Evolutionary conservation across 2,797 vertebrate genomes (phyloP).

Genomic region (Gephyroberyx darwinii): DNA sequence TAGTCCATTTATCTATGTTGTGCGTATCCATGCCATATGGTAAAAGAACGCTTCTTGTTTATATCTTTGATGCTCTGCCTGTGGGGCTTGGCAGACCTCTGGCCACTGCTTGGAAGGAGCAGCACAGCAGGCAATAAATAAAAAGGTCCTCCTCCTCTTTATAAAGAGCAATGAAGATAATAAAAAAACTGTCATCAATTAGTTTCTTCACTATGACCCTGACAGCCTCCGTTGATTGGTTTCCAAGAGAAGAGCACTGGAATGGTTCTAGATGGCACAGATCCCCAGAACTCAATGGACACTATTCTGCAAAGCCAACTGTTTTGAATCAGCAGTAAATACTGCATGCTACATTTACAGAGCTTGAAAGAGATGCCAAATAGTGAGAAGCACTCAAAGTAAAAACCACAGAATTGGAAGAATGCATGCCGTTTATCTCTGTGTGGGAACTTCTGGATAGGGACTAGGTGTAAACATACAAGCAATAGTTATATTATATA

Average conservation of each 20-base stretch:
- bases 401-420: conserved; percentile 28
- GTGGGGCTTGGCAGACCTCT: conserved; percentile 48
- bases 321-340: conserved; percentile 56
- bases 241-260: conserved; percentile 67
- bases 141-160: conserved; percentile 30
- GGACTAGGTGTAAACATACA: background rate
- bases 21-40: background rate
- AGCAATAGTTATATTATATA: background rate
- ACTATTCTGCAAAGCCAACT: conserved; percentile 44
- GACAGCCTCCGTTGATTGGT: conserved; percentile 65
- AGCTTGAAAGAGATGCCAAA: conserved; percentile 44
- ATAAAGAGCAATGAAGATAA: conserved; percentile 58
- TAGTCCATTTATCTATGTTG: conserved; percentile 17
- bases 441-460: conserved; percentile 11
- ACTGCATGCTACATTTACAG: conserved; percentile 48
- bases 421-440: conserved; percentile 17
- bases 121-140: conserved; percentile 48
- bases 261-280: conserved; percentile 63
- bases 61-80: conserved; percentile 34
- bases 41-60: conserved; percentile 13
- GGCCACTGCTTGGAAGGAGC: conserved; percentile 56
- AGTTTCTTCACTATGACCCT: conserved; percentile 43
- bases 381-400: conserved; percentile 7
- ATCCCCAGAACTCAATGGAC: conserved; percentile 62
- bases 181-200: conserved; percentile 65